Conservation (phyloP, 2,797 vertebrate species). For the Thamnophis elegans region DNA sequence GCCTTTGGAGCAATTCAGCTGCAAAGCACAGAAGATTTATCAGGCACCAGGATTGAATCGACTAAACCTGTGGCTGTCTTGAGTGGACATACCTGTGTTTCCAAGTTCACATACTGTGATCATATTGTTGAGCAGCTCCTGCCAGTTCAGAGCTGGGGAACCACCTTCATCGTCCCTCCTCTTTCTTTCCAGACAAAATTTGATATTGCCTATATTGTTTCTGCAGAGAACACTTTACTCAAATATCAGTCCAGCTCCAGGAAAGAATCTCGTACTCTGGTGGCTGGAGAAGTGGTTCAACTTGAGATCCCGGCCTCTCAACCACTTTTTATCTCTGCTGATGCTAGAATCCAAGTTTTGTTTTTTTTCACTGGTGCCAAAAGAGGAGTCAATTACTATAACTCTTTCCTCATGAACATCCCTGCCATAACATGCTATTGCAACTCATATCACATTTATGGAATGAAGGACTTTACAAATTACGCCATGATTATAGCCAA, state of each 20-base stretch:
- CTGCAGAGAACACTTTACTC: conserved; percentile 55
- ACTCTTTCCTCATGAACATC: conserved; percentile 74
- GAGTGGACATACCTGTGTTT: too few relatives aligned
- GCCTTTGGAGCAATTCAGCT: conserved; percentile 76
- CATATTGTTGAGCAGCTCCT: too few relatives aligned
- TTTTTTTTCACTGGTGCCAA: conserved; percentile 68
- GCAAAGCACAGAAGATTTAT: conserved; percentile 63
- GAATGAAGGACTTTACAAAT: conserved; percentile 57
- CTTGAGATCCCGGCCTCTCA: background rate
- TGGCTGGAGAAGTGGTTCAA: background rate
- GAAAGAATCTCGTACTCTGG: conserved; percentile 24
- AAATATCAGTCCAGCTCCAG: rapidly evolving
- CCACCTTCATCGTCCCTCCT: conserved; percentile 71
- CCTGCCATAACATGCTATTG: conserved; percentile 69
- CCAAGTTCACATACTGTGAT: too few relatives aligned
- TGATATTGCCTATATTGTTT: conserved; percentile 71
- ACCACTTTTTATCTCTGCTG: conserved; percentile 64
- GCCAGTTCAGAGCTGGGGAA: conserved; percentile 68
- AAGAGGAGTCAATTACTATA: background rate
- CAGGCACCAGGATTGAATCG: conserved; percentile 68
- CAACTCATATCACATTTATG: conserved; percentile 68
- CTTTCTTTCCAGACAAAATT: conserved; percentile 56
- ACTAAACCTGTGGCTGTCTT: background rate
- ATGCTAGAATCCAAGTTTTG: conserved; percentile 73
- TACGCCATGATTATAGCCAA: conserved; percentile 69